Percentiles rank a stretch among this genome's conserved stretches.
These are phyloP conservation scores for Hermodice carunculata DNA, from an alignment of 2,888 invertebrate genomes.

Conservation along the genomic window DNA sequence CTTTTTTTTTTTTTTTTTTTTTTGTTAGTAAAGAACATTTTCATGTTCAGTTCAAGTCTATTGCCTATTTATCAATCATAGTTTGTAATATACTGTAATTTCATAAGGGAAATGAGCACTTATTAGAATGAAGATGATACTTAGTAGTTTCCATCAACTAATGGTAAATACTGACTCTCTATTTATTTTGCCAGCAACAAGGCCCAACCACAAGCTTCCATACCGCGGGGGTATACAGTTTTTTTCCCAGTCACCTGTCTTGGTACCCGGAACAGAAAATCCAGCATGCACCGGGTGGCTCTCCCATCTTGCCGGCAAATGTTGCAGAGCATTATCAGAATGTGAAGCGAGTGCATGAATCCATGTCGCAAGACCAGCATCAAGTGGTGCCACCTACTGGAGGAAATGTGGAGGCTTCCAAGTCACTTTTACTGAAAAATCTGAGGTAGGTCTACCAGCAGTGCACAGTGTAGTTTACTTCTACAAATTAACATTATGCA, in stretches of 20 bases:
- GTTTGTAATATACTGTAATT: no score
- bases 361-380: constrained; percentile 10
- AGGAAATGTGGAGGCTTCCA: no score
- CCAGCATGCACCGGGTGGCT: neutral
- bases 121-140: no score
- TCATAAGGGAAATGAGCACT: no score
- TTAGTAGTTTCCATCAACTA: no score
- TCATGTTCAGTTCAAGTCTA: no score
- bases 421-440: no score
- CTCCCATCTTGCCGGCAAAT: constrained; percentile 3
- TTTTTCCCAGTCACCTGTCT: neutral
- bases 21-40: no score
- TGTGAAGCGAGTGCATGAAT: constrained; percentile 33
- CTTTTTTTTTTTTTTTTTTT: no score
- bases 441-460: constrained; percentile 8
- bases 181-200: neutral
- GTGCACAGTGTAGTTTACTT: constrained; percentile 16
- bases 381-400: no score
- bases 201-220: neutral
- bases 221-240: neutral
- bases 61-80: no score
- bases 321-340: constrained; percentile 30
- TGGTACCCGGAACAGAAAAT: neutral
- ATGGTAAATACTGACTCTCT: no score
- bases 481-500: constrained; percentile 28